Evolutionary conservation across 2,888 invertebrate species (phyloP), one percentile per base, ranked within the genome.

Genomic region (Pelosia muscerda): DNA sequence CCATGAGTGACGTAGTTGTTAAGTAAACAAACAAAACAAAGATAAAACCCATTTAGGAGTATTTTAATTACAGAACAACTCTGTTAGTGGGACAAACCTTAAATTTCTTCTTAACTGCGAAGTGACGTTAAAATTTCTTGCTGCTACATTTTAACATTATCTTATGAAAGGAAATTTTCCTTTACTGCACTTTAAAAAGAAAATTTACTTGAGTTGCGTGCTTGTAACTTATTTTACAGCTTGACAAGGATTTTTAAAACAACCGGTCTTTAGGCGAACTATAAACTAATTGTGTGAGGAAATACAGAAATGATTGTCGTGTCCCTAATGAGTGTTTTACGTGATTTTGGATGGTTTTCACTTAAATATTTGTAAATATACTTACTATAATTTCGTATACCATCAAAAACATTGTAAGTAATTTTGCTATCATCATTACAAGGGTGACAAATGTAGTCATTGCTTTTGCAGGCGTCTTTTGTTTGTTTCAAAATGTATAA

Each of bases 371-470:
- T 75, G 69, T 64, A 76, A 74, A 67, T 73, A 54, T 57, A 42
- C 4, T 19, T 57, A 42, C 4, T 19, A 62, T 68, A 76, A 77
- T 77, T 72, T 76, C 65, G n/a, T n/a, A 69, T 73, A 75, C 79
- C 76, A 78, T 68, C 82, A 68, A 82, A 82, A 81, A 75, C 72
- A 68, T 81, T 84, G 82, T 61, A 78, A 65, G 82, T 61, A 78
- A 65, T 74, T 59, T 77, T 63, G 70, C 63, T 62, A 56, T 68
- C 54, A 65, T 69, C 70, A 73, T 76, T 60, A 54, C 19, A 15
- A n/a, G 19, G 54, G 25, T 0, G n/a, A 49, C n/a, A 49, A 49
- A 49, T 49, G 4, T 15, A 49, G 9, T 19, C 49, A n/a, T n/a
- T 49, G n/a, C 49, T n/a, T 49, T 19, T 49, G n/a, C n/a, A 49